Percentiles rank a stretch among this genome's conserved stretches.
These are phyloP conservation scores for Agriopis leucophaearia DNA, from an alignment of 2,888 invertebrate genomes.

Conservation along the genomic window DNA sequence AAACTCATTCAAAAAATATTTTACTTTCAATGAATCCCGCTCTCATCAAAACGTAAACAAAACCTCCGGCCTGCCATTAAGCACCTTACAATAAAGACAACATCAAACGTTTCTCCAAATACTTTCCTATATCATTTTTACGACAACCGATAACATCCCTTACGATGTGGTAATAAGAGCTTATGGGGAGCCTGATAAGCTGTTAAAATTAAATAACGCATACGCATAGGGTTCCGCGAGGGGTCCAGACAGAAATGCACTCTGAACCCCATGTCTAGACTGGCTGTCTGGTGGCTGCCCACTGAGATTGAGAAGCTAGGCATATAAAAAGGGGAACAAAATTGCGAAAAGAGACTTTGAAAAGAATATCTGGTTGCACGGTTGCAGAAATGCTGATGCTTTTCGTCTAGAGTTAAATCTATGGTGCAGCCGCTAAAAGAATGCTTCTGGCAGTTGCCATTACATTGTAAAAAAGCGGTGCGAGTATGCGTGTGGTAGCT, in stretches of 20 bases:
- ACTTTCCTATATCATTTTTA: slow-evolving; percentile 26
- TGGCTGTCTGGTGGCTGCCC: slow-evolving; percentile 66
- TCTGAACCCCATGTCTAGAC: slow-evolving; percentile 84
- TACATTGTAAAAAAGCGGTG: no score
- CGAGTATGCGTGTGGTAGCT: no score
- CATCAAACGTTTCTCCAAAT: slow-evolving; percentile 35
- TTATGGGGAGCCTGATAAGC: slow-evolving; percentile 33
- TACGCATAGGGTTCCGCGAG: slow-evolving; percentile 70
- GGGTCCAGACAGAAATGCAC: slow-evolving; percentile 85
- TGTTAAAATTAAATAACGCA: slow-evolving; percentile 75
- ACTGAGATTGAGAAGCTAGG: slow-evolving; percentile 59
- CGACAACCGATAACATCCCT: slow-evolving; percentile 38
- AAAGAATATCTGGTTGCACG: neutral
- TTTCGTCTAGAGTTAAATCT: no score
- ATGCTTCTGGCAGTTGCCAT: no score
- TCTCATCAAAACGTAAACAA: slow-evolving; percentile 41
- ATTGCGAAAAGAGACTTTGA: neutral
- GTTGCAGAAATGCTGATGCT: neutral
- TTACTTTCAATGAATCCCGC: slow-evolving; percentile 36
- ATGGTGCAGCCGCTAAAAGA: no score
- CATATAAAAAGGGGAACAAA: slow-evolving; percentile 31
- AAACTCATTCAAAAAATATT: slow-evolving; percentile 16
- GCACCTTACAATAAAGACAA: slow-evolving; percentile 38
- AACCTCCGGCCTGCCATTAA: slow-evolving; percentile 32
- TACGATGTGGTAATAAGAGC: slow-evolving; percentile 37